A percentile compares a stretch with the other conserved stretches of the same genome.
Evolutionary conservation across 2,113 vertebrate genomes (phyloP).

Genomic region (Rhagologus leucostigma): DNA sequence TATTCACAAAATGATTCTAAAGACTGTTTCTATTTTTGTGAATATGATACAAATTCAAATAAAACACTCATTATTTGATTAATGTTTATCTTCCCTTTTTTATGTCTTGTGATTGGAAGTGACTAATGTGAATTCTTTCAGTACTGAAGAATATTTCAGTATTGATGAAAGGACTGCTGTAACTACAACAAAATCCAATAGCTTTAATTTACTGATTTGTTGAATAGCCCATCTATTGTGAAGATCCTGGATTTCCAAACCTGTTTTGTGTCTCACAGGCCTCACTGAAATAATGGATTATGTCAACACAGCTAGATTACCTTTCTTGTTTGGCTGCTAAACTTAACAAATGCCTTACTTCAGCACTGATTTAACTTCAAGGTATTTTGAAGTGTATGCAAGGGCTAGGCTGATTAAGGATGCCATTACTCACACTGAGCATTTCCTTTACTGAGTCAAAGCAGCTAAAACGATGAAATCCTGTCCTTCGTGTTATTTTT

Average conservation of each 20-base stretch:
- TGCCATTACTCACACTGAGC: background rate
- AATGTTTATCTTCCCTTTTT: slow-evolving; percentile 5
- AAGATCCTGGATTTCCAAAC: background rate
- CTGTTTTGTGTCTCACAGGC: background rate
- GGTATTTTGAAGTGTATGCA: slow-evolving; percentile 3
- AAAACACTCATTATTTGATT: slow-evolving; percentile 43
- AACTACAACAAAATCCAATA: background rate
- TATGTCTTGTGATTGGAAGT: background rate
- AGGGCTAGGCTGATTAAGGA: slow-evolving; percentile 7
- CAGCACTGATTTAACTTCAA: slow-evolving; percentile 30
- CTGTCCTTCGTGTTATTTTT: background rate
- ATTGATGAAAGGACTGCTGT: background rate
- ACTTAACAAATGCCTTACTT: slow-evolving; percentile 19
- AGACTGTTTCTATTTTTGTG: slow-evolving; percentile 56
- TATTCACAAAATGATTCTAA: slow-evolving; percentile 61
- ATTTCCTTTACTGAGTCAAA: background rate
- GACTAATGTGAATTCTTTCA: background rate
- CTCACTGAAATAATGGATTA: background rate
- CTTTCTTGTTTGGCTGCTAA: slow-evolving; percentile 1
- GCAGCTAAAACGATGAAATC: background rate
- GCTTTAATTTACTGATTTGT: background rate
- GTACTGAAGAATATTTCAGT: background rate
- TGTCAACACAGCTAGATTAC: background rate
- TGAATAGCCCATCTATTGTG: background rate
- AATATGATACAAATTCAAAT: slow-evolving; percentile 62